These are phyloP conservation scores for Bergia puertoricense DNA, from an alignment of 92 coral and sea anemone species.

Conservation along the genomic window DNA sequence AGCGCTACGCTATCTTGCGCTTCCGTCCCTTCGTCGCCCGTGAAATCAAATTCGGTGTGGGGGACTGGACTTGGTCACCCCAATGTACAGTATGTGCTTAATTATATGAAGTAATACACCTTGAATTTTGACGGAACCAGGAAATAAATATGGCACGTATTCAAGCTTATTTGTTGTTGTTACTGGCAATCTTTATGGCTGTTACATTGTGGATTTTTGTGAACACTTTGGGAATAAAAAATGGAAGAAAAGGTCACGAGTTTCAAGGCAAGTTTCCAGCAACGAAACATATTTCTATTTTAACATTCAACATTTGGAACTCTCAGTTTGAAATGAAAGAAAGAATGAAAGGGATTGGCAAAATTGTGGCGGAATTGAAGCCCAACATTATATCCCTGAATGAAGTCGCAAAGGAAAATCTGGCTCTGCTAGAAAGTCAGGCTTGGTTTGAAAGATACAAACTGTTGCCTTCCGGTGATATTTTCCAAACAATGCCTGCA, in stretches of 20 bases:
- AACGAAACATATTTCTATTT: constrained; percentile 20
- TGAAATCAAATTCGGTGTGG: no score
- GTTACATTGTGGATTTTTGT: neutral
- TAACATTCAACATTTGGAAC: constrained; percentile 69
- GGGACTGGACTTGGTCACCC: no score
- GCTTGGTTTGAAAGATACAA: constrained; percentile 59
- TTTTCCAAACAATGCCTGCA: constrained; percentile 32
- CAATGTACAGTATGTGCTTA: no score
- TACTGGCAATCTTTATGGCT: neutral
- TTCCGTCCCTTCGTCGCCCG: no score
- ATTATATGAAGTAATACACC: no score
- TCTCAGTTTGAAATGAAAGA: constrained; percentile 41
- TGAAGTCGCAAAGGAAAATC: constrained; percentile 62
- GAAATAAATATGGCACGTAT: neutral
- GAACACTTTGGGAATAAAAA: no score
- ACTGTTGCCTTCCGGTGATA: constrained; percentile 27
- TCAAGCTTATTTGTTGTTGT: no score
- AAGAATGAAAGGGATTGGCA: constrained; percentile 63
- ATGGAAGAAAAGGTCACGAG: neutral
- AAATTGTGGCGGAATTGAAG: constrained; percentile 37
- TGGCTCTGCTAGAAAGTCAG: constrained; percentile 47
- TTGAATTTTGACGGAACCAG: no score
- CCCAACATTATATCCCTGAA: constrained; percentile 66
- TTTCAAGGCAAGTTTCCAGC: neutral
- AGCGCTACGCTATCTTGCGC: no score